Evolutionary conservation across 2,113 vertebrate genomes (phyloP).

Genomic region (Columbina picui): DNA sequence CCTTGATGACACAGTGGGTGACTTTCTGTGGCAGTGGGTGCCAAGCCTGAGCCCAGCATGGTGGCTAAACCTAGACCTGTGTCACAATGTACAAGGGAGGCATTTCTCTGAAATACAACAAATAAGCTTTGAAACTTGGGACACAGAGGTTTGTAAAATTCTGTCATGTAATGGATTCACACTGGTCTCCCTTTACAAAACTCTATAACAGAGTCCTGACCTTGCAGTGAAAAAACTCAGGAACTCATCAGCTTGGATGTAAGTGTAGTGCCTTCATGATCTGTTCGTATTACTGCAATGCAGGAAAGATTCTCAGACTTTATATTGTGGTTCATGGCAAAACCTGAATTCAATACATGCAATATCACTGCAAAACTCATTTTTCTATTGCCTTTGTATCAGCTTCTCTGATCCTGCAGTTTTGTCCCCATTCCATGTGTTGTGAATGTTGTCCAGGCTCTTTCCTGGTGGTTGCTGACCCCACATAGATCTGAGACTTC

Average conservation of each 20-base stretch:
- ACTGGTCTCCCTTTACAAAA: not conserved
- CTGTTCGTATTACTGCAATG: not conserved
- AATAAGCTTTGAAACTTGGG: not conserved
- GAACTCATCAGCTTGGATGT: fast-evolving
- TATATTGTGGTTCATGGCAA: not conserved
- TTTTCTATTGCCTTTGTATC: not conserved
- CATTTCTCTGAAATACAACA: not conserved
- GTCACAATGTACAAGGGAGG: not conserved
- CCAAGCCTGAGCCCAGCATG: not conserved
- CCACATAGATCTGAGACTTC: not conserved
- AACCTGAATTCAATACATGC: not conserved
- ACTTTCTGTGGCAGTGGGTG: not conserved
- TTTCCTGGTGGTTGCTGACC: not conserved
- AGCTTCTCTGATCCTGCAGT: not conserved
- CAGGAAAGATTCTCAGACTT: not conserved
- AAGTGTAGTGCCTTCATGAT: not conserved
- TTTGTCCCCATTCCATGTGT: not conserved
- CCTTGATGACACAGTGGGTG: not conserved
- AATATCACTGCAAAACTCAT: not conserved
- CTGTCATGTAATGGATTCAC: not conserved
- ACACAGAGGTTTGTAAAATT: not conserved
- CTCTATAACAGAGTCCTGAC: not conserved
- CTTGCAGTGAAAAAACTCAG: not conserved
- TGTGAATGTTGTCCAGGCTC: not conserved
- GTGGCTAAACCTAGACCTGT: not conserved